phyloP scores from a whole-genome alignment of 2,888 invertebrate species.

The Autographa pulchrina region DNA sequence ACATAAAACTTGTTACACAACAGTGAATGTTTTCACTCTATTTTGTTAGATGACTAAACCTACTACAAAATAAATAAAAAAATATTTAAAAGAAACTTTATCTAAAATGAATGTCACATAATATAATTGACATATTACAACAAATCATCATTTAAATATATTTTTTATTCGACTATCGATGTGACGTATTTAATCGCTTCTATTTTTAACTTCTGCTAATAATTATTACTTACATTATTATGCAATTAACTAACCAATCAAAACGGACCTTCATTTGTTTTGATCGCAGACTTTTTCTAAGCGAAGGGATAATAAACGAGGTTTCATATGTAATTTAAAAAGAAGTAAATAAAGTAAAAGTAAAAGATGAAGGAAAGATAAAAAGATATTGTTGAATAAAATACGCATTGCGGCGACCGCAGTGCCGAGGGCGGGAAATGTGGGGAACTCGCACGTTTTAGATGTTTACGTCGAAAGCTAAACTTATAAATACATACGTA shows the following conservation, averaged over 20 bases:
- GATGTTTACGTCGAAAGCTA: background rate
- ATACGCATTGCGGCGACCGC: conserved; percentile 3
- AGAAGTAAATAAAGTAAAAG: too few species aligned
- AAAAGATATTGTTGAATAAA: background rate
- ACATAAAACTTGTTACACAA: background rate
- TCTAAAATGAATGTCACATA: too few species aligned
- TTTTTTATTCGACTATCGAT: too few species aligned
- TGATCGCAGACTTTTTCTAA: background rate
- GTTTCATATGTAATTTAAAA: too few species aligned
- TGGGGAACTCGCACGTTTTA: background rate
- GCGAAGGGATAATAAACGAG: too few species aligned
- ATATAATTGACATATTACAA: too few species aligned
- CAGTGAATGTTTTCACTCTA: too few species aligned
- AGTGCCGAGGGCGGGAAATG: background rate
- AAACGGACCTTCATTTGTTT: background rate
- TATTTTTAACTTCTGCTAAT: background rate
- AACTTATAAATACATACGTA: background rate
- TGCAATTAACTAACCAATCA: background rate
- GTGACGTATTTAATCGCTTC: conserved; percentile 1
- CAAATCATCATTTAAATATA: too few species aligned
- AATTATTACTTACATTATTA: background rate
- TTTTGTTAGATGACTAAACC: too few species aligned
- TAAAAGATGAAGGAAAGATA: background rate
- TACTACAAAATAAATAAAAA: too few species aligned
- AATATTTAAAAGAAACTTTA: too few species aligned